phyloP scores from a whole-genome alignment of 2,888 invertebrate species.

The Chaetogeoica ovagalla region DNA sequence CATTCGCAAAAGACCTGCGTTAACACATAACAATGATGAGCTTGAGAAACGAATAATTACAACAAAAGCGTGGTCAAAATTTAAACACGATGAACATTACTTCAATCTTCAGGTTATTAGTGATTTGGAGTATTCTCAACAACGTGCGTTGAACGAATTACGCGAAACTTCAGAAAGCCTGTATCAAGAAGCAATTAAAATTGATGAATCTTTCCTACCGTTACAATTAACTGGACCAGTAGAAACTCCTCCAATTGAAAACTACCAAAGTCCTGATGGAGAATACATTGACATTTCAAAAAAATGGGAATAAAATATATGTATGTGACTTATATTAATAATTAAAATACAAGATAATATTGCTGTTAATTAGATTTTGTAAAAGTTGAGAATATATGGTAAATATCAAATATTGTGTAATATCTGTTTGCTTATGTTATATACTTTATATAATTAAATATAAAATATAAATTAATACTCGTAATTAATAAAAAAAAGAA shows the following conservation, averaged over 20 bases:
- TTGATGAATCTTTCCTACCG: slow-evolving; percentile 73
- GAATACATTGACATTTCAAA: slow-evolving; percentile 82
- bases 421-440: no score
- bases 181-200: slow-evolving; percentile 82
- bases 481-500: no score
- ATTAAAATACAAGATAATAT: not conserved
- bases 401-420: not conserved
- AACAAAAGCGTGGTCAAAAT: slow-evolving; percentile 75
- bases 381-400: not conserved
- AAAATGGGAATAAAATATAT: slow-evolving; percentile 67
- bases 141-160: slow-evolving; percentile 78
- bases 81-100: slow-evolving; percentile 69
- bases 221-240: slow-evolving; percentile 74
- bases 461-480: no score
- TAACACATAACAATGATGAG: slow-evolving; percentile 61
- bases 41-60: slow-evolving; percentile 69
- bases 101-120: slow-evolving; percentile 72
- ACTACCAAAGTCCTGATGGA: slow-evolving; percentile 84
- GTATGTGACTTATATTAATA: not conserved
- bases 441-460: no score
- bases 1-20: slow-evolving; percentile 7
- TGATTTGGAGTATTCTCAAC: slow-evolving; percentile 70
- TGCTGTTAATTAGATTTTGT: slow-evolving; percentile 7
- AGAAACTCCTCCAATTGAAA: slow-evolving; percentile 78
- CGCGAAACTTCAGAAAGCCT: slow-evolving; percentile 80